Percentiles rank a stretch among this genome's conserved stretches.
Evolutionary conservation across 1,140 invertebrate genomes (phyloP).

Genomic region (Linepithema humile): DNA sequence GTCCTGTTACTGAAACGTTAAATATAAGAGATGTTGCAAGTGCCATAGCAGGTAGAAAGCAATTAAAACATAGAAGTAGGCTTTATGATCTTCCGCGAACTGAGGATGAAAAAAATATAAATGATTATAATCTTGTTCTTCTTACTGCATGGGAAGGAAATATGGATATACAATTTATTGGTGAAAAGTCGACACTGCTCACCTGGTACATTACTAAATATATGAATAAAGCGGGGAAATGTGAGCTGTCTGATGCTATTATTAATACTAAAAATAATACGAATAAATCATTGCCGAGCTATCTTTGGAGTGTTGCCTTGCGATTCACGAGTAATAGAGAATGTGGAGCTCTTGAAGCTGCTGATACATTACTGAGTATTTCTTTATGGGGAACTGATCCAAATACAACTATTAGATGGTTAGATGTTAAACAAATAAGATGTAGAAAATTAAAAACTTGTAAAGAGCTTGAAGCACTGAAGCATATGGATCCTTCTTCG

Average conservation of each 20-base stretch:
- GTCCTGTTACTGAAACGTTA: too few species aligned
- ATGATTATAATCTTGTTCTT: background rate
- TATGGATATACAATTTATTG: background rate
- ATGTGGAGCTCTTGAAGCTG: slow-evolving; percentile 71
- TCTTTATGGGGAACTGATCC: slow-evolving; percentile 70
- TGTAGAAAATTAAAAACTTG: background rate
- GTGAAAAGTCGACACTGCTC: background rate
- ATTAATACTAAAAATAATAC: background rate
- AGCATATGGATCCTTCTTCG: slow-evolving; percentile 62
- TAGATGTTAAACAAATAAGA: background rate
- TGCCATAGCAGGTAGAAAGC: too few species aligned
- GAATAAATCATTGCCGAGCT: slow-evolving; percentile 2
- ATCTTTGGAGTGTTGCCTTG: slow-evolving; percentile 63
- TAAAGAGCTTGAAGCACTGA: slow-evolving; percentile 65
- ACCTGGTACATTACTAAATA: background rate
- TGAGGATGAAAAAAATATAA: background rate
- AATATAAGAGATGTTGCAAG: too few species aligned
- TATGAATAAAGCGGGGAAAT: background rate
- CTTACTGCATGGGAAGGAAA: background rate
- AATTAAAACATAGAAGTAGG: too few species aligned
- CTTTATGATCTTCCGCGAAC: background rate
- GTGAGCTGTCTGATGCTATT: background rate
- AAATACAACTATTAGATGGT: slow-evolving; percentile 75
- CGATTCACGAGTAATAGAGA: slow-evolving; percentile 10
- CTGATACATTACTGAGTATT: slow-evolving; percentile 30